These are phyloP conservation scores for Lepidurus arcticus DNA, from an alignment of 1,140 invertebrate species.

Conservation along the genomic window DNA sequence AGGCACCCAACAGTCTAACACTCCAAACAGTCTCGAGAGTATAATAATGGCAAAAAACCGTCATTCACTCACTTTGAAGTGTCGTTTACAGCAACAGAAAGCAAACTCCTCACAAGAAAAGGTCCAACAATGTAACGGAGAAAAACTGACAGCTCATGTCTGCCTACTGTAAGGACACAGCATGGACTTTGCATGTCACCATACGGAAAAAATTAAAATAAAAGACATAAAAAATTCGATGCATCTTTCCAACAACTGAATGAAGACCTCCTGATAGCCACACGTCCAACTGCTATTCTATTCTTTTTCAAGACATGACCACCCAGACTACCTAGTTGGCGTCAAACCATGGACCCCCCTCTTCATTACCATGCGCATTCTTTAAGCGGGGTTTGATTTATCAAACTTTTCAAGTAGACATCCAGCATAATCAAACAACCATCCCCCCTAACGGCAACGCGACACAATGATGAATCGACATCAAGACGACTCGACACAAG, in stretches of 20 bases:
- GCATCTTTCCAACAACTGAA: not conserved
- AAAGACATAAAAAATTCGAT: not conserved
- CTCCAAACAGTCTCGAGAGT: not conserved
- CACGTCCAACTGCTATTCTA: not conserved
- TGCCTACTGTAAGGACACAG: not conserved
- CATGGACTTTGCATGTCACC: not conserved
- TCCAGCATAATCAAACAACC: no score
- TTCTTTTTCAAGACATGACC: not conserved
- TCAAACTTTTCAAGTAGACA: no score
- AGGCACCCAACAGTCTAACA: not conserved
- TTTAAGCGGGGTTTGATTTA: not conserved
- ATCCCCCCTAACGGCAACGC: no score
- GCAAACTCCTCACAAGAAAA: not conserved
- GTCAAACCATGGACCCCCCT: not conserved
- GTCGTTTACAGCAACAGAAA: not conserved
- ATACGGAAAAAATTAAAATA: not conserved
- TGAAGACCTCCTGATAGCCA: not conserved
- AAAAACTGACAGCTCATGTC: no score
- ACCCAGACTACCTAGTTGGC: constrained; percentile 12
- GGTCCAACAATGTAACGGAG: no score
- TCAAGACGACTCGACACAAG: no score
- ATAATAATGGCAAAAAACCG: not conserved
- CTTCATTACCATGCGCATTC: constrained; percentile 6
- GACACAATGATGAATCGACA: no score
- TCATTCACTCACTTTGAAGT: not conserved